phyloP scores from a whole-genome alignment of 1,140 invertebrate genomes.

The Theocolax elegans region DNA sequence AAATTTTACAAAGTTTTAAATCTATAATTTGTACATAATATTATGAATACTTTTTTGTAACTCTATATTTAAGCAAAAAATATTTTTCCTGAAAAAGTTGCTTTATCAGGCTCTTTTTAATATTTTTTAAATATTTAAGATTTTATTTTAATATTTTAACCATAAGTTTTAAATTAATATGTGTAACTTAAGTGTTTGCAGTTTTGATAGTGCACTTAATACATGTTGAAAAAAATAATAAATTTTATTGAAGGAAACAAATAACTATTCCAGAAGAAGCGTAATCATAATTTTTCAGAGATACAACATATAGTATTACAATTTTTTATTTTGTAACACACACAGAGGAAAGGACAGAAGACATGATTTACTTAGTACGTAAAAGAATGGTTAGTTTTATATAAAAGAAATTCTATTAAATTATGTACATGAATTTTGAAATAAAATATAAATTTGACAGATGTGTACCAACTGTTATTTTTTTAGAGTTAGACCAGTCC shows the following conservation, averaged over 20 bases:
- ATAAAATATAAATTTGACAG: conserved; percentile 26
- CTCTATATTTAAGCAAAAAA: too few species aligned
- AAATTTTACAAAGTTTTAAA: too few species aligned
- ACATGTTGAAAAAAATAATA: conserved; percentile 1
- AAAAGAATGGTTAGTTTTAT: conserved; percentile 35
- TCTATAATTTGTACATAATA: too few species aligned
- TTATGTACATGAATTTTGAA: conserved; percentile 33
- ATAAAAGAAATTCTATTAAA: conserved; percentile 28
- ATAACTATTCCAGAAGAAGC: conserved; percentile 10
- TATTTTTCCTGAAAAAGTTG: too few species aligned
- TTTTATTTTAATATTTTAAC: too few species aligned
- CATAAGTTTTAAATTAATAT: conserved; percentile 15
- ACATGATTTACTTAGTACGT: conserved; percentile 17
- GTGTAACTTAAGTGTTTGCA: conserved; percentile 17
- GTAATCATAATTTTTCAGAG: conserved; percentile 13
- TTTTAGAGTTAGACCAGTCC: background rate
- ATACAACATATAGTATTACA: conserved; percentile 12
- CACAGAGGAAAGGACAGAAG: background rate
- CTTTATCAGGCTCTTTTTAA: too few species aligned
- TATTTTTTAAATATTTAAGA: too few species aligned
- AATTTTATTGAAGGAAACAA: conserved; percentile 5
- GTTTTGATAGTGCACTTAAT: conserved; percentile 32
- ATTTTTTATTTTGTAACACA: conserved; percentile 14
- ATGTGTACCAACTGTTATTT: background rate
- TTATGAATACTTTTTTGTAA: too few species aligned